These are phyloP conservation scores for Plectus sambesii DNA, from an alignment of 1,140 invertebrate species.

Conservation along the genomic window DNA sequence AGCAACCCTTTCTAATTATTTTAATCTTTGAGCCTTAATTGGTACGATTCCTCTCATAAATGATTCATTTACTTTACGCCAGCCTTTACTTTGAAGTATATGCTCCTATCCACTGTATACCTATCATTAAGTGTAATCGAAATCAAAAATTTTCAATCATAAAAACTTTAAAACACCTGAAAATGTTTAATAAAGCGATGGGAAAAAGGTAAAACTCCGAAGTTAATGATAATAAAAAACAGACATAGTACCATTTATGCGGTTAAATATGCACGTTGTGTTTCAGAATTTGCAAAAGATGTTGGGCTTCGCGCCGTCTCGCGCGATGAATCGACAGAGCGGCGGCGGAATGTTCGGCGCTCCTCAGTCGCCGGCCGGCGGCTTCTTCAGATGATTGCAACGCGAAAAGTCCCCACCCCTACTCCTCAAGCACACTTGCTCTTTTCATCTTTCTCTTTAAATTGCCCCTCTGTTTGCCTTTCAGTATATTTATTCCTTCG, in stretches of 20 bases:
- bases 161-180: background rate
- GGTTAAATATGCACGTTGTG: background rate
- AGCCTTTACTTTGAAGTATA: no score
- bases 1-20: no score
- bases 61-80: no score
- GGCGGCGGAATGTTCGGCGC: conserved; percentile 1
- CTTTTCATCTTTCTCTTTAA: no score
- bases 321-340: conserved; percentile 32
- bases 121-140: background rate
- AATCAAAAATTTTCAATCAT: background rate
- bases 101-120: background rate
- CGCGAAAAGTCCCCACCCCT: no score
- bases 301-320: conserved; percentile 86
- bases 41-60: no score
- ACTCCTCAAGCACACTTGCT: no score
- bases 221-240: conserved; percentile 4
- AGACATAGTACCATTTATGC: background rate
- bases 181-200: background rate
- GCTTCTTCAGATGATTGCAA: no score
- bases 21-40: no score
- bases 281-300: conserved; percentile 90
- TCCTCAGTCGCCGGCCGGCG: no score
- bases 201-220: background rate
- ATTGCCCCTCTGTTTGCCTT: no score
- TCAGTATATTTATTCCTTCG: no score